Conservation (phyloP, 2,888 invertebrate genomes). For the Acanthopleura granulata region DNA sequence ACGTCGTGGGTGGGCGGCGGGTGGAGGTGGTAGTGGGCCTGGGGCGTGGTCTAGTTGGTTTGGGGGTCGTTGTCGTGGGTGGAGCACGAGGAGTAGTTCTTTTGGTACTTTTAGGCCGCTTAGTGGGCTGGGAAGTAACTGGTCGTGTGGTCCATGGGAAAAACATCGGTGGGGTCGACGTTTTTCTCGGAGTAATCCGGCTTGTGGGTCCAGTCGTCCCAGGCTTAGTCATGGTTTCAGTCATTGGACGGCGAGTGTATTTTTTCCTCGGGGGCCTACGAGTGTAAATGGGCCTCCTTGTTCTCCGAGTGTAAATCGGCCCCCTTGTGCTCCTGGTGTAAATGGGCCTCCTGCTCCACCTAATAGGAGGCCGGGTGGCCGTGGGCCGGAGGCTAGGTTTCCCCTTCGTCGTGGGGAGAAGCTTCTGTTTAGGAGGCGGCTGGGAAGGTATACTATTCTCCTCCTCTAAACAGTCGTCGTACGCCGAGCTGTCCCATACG, state of each 20-base stretch:
- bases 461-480: conserved; percentile 8
- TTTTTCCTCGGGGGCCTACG: background rate
- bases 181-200: background rate
- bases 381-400: background rate
- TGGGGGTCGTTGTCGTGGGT: background rate
- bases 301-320: no score
- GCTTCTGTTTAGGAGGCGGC: background rate
- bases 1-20: no score
- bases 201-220: background rate
- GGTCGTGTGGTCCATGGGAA: conserved; percentile 15
- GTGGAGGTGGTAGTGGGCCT: no score
- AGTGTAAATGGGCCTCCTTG: background rate
- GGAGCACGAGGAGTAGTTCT: background rate
- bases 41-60: background rate
- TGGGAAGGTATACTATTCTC: background rate
- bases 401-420: background rate
- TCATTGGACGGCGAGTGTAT: background rate
- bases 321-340: no score
- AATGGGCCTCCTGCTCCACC: background rate
- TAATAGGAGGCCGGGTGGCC: background rate
- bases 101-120: background rate
- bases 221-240: background rate
- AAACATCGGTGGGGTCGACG: background rate
- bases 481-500: conserved; percentile 11
- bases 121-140: background rate